Evolutionary conservation across 2,113 vertebrate species (phyloP).

Genomic region (Todiramphus chloris): DNA sequence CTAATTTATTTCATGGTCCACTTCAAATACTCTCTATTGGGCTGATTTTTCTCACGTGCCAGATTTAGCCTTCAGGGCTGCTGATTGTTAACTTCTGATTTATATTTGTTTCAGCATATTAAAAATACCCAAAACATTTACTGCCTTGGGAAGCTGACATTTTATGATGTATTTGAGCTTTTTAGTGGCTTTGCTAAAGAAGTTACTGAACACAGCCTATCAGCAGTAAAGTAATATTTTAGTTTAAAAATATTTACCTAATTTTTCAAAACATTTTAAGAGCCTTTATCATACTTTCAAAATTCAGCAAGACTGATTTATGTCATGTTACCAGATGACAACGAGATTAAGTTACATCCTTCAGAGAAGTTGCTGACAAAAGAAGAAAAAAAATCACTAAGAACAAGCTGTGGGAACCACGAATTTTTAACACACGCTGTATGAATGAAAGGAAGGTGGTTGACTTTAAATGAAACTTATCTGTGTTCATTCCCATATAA

Average conservation of each 20-base stretch:
- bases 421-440: not conserved
- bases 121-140: not conserved
- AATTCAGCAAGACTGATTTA: not conserved
- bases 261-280: not conserved
- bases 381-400: not conserved
- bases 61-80: not conserved
- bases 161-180: not conserved
- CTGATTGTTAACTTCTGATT: not conserved
- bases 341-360: not conserved
- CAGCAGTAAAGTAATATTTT: not conserved
- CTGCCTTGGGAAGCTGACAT: not conserved
- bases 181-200: not conserved
- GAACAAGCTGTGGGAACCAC: not conserved
- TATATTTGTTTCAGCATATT: not conserved
- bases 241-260: not conserved
- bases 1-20: not conserved
- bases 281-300: not conserved
- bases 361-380: not conserved
- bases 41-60: not conserved
- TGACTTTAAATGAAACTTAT: not conserved
- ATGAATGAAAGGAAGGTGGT: not conserved
- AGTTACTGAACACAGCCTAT: not conserved
- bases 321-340: not conserved
- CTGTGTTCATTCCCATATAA: not conserved
- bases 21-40: not conserved